phyloP scores from a whole-genome alignment of 2,113 vertebrate genomes.

The Notechis scutatus region DNA sequence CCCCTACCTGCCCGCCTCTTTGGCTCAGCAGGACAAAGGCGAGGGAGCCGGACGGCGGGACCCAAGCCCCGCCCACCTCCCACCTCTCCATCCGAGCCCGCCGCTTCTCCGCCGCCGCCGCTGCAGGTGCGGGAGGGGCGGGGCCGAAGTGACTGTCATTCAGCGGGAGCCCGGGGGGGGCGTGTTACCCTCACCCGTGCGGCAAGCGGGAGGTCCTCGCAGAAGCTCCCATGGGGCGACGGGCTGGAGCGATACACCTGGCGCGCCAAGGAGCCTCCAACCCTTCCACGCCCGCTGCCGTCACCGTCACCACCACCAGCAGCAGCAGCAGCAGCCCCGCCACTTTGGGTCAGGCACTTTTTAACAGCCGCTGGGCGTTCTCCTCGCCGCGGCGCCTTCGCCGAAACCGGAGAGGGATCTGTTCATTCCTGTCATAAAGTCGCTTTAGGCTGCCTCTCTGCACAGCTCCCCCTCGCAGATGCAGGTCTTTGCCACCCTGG shows the following conservation, averaged over 20 bases:
- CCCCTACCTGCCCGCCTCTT: background rate
- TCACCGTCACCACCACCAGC: background rate
- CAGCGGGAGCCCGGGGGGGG: background rate
- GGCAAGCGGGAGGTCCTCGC: background rate
- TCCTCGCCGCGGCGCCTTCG: background rate
- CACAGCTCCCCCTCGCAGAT: background rate
- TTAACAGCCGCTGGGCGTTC: slow-evolving; percentile 9
- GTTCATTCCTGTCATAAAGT: background rate
- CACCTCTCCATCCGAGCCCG: background rate
- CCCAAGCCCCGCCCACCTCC: background rate
- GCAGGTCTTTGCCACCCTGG: slow-evolving; percentile 1
- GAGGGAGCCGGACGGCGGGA: background rate
- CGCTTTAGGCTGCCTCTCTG: background rate
- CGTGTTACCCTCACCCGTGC: background rate
- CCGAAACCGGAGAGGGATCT: background rate
- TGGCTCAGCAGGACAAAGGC: background rate
- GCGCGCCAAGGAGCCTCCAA: background rate
- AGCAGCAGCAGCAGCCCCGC: background rate
- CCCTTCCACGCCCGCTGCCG: background rate
- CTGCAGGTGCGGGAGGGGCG: slow-evolving; percentile 14
- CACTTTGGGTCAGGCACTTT: background rate
- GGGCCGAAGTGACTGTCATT: background rate
- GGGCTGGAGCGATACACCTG: background rate
- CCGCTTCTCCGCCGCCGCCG: background rate
- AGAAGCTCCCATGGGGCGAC: background rate